A percentile compares a stretch with the other conserved stretches of the same genome.
Conservation (phyloP, 2,888 invertebrate species). For the Stramonita haemastoma region DNA sequence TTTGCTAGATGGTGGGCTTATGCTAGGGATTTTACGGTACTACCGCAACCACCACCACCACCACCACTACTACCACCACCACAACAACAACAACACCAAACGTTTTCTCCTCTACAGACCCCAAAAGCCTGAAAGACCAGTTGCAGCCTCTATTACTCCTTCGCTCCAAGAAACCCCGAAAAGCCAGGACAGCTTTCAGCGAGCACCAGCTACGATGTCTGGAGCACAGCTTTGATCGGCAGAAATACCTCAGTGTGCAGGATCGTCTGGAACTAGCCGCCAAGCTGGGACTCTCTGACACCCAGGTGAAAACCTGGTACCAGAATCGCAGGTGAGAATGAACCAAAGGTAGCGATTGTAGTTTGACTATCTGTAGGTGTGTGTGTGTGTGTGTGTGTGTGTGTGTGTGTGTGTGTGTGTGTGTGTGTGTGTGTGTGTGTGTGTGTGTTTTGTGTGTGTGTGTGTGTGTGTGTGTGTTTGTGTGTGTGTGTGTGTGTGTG, state of each 20-base stretch:
- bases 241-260: conserved; percentile 87
- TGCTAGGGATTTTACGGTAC: too few relatives aligned
- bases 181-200: conserved; percentile 98
- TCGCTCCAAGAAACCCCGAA: conserved; percentile 90
- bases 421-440: too few relatives aligned
- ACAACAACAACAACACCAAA: background rate
- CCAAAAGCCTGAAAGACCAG: background rate
- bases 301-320: conserved; percentile 99
- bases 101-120: background rate
- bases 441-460: too few relatives aligned
- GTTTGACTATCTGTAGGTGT: too few relatives aligned
- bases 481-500: too few relatives aligned
- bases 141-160: conserved; percentile 41
- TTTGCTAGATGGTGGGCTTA: too few relatives aligned
- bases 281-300: conserved; percentile 94
- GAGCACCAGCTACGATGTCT: conserved; percentile 94
- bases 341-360: too few relatives aligned
- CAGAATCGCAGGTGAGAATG: conserved; percentile 90
- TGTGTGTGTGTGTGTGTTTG: too few relatives aligned
- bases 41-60: background rate
- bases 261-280: conserved; percentile 98
- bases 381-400: too few relatives aligned
- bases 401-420: too few relatives aligned
- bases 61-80: background rate
- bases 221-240: conserved; percentile 96